Base-by-base conservation (phyloP, 2,888 invertebrate genomes). In the Cerastis leucographa region DNA sequence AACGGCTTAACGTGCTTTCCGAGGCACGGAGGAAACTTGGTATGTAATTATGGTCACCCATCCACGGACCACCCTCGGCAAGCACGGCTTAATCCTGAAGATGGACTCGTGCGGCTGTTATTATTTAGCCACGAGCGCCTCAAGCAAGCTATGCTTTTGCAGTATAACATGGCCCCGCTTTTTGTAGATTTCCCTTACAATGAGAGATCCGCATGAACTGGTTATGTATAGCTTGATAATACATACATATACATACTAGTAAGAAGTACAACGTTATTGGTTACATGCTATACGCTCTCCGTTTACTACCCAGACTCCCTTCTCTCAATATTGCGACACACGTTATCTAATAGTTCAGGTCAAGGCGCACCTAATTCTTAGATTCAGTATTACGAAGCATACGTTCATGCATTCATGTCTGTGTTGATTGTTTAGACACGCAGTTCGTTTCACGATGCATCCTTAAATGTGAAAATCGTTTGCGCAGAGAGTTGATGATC, bases 281-380 rank as follows among this genome's bases (percentile, higher is more conserved):
- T 14, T 42, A 25, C 64, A 17, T 66, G 54, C 17, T 19, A n/a
- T n/a, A 65, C 64, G 14, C 49, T 78, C 42, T 14, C 62, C 44
- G 22, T 17, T 17, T 44, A 8, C 29, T 9, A 19, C 14, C n/a
- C 40, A 46, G 54, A 11, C 74, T 65, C 84, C 82, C 64, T 82
- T 80, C 82, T 76, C 84, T 44, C 5, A 29, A 49, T 11, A 59
- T 82, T 84, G 54, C 76, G 61, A 81, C 78, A 83, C 44, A 44
- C 56, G 77, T 82, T 82, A 82, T 84, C 76, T 84, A 85, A 87
- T 70, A 71, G 42, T 66, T 51, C 76, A 62, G 69, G 81, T 72
- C 81, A 84, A 84, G 79, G 71, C 73, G 73, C 72, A 78, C 69
- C 82, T 79, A 76, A 68, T 84, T 75, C 51, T 67, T 74, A 80